A percentile compares a stretch with the other conserved stretches of the same genome.
These are phyloP conservation scores for Neomonachus schauinslandi DNA, from an alignment of 2,113 vertebrate genomes.

Conservation along the genomic window DNA sequence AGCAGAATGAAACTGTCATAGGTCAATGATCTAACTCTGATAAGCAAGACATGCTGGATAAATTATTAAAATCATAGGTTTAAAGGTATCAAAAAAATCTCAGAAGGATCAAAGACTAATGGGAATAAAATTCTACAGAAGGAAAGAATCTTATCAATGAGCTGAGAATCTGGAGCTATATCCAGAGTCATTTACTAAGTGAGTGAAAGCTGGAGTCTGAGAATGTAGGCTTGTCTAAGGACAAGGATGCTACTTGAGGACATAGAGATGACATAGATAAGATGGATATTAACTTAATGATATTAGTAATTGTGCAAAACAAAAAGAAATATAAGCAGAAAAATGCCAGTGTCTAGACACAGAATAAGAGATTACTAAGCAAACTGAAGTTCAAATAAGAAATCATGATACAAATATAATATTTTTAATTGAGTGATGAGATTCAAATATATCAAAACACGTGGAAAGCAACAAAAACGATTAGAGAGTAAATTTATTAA, in stretches of 20 bases:
- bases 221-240: background rate
- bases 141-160: background rate
- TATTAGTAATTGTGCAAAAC: background rate
- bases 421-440: background rate
- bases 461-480: background rate
- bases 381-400: background rate
- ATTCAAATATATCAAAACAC: background rate
- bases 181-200: background rate
- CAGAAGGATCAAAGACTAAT: background rate
- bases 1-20: background rate
- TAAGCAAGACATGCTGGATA: background rate
- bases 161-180: background rate
- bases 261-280: background rate
- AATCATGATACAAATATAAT: background rate
- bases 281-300: background rate
- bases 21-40: background rate
- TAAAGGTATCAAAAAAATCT: background rate
- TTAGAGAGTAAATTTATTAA: background rate
- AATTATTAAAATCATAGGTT: background rate
- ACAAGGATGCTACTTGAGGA: no score
- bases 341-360: background rate
- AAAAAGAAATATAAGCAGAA: background rate
- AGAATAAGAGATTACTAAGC: background rate
- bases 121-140: background rate
- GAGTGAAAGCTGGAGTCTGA: background rate